Percentiles rank a stretch among this genome's conserved stretches.
Conservation (phyloP, 2,888 invertebrate species). For the Laspeyria flexula region DNA sequence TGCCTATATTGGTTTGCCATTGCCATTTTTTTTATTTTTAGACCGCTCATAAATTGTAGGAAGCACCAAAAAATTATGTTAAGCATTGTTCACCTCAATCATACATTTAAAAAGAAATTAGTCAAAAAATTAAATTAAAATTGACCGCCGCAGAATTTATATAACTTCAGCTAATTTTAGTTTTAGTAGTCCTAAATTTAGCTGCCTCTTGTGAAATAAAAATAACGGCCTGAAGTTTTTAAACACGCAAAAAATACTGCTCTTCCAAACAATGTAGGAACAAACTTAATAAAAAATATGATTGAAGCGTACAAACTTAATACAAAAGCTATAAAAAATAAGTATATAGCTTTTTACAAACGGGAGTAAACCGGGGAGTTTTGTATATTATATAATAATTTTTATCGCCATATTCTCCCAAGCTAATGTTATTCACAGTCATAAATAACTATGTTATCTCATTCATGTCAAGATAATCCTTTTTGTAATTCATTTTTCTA, state of each 20-base stretch:
- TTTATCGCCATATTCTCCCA: slow-evolving; percentile 1
- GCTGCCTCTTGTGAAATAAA: neutral
- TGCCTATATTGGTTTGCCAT: too few species aligned
- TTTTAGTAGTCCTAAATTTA: neutral
- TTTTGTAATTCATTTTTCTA: neutral
- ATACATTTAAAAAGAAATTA: too few species aligned
- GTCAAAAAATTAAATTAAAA: too few species aligned
- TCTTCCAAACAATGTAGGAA: neutral
- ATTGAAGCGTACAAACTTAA: neutral
- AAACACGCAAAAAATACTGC: neutral
- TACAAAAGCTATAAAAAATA: neutral
- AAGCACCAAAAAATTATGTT: too few species aligned
- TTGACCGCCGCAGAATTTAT: too few species aligned
- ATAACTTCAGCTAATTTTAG: too few species aligned
- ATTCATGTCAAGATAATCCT: neutral
- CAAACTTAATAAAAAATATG: neutral
- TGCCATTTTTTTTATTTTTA: too few species aligned
- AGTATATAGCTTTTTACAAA: neutral
- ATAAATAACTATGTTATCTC: slow-evolving; percentile 2
- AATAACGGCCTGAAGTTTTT: neutral
- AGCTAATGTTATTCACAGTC: neutral
- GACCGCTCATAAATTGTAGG: too few species aligned
- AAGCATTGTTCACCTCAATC: too few species aligned
- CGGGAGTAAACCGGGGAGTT: neutral
- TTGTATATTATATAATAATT: neutral